These are phyloP conservation scores for Drosophila mayri DNA, from an alignment of 1,140 invertebrate species.

Conservation along the genomic window DNA sequence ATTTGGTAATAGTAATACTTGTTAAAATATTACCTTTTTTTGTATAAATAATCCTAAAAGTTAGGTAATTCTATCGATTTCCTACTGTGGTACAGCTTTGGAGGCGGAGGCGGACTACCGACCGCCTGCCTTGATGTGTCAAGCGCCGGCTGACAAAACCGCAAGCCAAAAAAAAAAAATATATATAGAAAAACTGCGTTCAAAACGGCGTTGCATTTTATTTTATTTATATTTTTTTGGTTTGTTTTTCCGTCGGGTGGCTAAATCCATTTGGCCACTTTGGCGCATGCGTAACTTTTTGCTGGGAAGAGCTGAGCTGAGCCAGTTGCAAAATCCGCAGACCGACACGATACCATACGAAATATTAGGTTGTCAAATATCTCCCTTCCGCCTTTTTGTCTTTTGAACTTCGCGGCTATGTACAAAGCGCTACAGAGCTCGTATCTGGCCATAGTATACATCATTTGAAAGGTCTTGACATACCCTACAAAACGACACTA, in stretches of 20 bases:
- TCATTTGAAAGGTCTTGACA: no score
- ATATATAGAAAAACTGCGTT: constrained; percentile 37
- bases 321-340: constrained; percentile 44
- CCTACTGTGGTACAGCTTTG: constrained; percentile 7
- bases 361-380: no score
- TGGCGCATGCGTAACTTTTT: constrained; percentile 53
- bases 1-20: neutral
- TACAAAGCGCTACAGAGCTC: no score
- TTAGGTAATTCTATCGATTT: no score
- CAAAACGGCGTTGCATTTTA: constrained; percentile 59
- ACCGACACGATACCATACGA: constrained; percentile 41
- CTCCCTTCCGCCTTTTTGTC: no score
- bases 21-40: no score
- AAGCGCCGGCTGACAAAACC: constrained; percentile 51
- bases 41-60: neutral
- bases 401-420: no score
- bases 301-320: constrained; percentile 30
- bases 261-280: constrained; percentile 42
- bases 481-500: no score
- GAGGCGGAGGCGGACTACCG: constrained; percentile 27
- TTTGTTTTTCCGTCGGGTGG: constrained; percentile 16
- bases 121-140: constrained; percentile 72
- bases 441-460: no score
- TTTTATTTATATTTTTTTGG: constrained; percentile 42
- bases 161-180: constrained; percentile 29